phyloP scores from a whole-genome alignment of 2,113 vertebrate genomes.

The Elanus axillaris region DNA sequence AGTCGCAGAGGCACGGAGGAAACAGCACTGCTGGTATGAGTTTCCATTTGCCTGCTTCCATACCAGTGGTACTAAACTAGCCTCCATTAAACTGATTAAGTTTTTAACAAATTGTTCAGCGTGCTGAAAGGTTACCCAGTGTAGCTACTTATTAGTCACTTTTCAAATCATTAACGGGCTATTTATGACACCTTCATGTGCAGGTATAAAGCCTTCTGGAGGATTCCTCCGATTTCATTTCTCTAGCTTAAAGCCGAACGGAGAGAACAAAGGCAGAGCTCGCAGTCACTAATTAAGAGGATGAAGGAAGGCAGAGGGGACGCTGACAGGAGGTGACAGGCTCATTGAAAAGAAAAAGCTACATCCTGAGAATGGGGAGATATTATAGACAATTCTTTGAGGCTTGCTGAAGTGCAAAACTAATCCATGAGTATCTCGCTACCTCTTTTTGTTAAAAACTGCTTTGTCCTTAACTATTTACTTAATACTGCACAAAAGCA shows the following conservation, averaged over 20 bases:
- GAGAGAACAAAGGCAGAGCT: conserved; percentile 49
- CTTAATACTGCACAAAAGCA: conserved; percentile 21
- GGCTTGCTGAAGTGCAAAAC: conserved; percentile 6
- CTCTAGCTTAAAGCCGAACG: conserved; percentile 6
- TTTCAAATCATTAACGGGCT: conserved; percentile 33
- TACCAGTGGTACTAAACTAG: neutral
- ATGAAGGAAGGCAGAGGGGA: conserved; percentile 49
- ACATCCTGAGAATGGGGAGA: conserved; percentile 21
- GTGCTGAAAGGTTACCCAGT: conserved; percentile 24
- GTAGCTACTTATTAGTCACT: conserved; percentile 42
- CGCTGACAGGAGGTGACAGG: conserved; percentile 44
- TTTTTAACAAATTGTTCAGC: conserved; percentile 10
- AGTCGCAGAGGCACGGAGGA: fast-evolving
- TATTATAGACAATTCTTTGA: conserved; percentile 24
- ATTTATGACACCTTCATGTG: conserved; percentile 28
- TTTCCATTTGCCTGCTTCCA: neutral
- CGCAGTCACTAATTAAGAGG: conserved; percentile 41
- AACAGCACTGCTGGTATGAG: neutral
- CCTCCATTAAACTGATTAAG: neutral
- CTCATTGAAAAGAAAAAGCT: conserved; percentile 35
- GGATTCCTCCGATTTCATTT: conserved; percentile 44
- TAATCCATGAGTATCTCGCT: neutral
- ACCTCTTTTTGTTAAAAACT: conserved; percentile 1
- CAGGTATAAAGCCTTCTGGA: conserved; percentile 50
- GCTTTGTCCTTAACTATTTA: conserved; percentile 37